These are phyloP conservation scores for Calyptommatus sinebrachiatus DNA, from an alignment of 2,113 vertebrate species.

Conservation along the genomic window DNA sequence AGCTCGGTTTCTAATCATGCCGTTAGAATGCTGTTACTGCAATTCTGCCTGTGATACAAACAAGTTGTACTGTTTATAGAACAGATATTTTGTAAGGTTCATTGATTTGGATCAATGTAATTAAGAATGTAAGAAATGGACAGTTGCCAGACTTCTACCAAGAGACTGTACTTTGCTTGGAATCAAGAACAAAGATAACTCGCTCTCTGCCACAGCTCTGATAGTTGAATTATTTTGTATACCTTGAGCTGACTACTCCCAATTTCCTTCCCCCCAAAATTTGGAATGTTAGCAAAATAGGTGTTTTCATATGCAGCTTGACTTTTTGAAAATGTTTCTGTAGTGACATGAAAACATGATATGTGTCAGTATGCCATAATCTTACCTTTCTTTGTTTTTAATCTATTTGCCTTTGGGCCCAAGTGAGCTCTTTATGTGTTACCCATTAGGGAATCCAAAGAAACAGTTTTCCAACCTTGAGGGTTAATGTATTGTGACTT, in stretches of 20 bases:
- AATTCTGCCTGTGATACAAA: constrained; percentile 6
- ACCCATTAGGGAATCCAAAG: neutral
- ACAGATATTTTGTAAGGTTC: constrained; percentile 11
- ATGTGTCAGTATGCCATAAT: no score
- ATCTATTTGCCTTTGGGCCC: neutral
- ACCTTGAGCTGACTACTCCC: neutral
- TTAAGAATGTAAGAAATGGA: neutral
- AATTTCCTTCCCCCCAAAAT: neutral
- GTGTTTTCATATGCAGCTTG: neutral
- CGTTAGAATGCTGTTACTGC: neutral
- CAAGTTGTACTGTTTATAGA: constrained; percentile 2
- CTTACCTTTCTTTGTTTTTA: neutral
- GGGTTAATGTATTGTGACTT: no score
- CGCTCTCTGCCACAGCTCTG: neutral
- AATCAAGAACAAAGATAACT: neutral
- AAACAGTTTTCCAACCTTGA: neutral
- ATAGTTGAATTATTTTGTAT: neutral
- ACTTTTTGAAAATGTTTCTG: neutral
- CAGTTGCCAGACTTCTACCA: neutral
- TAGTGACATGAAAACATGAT: neutral
- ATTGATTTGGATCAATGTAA: neutral
- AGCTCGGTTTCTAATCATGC: neutral
- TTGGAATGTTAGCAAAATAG: neutral
- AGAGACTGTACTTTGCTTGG: neutral
- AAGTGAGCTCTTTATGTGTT: neutral